phyloP scores from a whole-genome alignment of 37 sponge, comb jelly and placozoan genomes.

The Mnemiopsis leidyi region DNA sequence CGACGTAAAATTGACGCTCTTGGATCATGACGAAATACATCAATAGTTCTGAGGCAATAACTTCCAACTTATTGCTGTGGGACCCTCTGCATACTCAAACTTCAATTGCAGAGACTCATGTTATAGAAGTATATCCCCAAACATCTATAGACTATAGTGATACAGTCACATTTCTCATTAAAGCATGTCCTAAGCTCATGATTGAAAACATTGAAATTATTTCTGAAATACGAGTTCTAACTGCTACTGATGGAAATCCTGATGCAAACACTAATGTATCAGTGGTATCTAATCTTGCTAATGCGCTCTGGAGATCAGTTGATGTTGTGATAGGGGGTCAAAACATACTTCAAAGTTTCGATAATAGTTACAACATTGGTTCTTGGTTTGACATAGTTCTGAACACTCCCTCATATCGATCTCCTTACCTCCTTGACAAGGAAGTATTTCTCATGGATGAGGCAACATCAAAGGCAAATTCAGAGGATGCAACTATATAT shows the following conservation, averaged over 20 bases:
- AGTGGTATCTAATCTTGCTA: background rate
- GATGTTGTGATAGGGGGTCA: slow-evolving; percentile 40
- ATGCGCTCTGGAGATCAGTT: slow-evolving; percentile 24
- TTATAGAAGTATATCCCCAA: slow-evolving; percentile 41
- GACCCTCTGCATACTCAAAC: slow-evolving; percentile 51
- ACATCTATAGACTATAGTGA: slow-evolving; percentile 39
- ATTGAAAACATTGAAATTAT: slow-evolving; percentile 25
- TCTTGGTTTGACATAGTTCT: background rate
- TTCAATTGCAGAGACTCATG: background rate
- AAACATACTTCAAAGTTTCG: slow-evolving; percentile 48
- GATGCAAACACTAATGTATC: slow-evolving; percentile 44
- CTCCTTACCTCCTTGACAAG: background rate
- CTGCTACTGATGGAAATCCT: background rate
- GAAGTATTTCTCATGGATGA: background rate
- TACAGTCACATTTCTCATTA: slow-evolving; percentile 36
- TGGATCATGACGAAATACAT: slow-evolving; percentile 60
- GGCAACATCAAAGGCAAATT: background rate
- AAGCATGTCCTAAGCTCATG: slow-evolving; percentile 15
- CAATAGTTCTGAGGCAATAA: slow-evolving; percentile 17
- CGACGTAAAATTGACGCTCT: slow-evolving; percentile 17
- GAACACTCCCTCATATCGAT: background rate
- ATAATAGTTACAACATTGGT: slow-evolving; percentile 35
- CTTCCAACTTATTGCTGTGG: slow-evolving; percentile 24
- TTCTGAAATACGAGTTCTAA: slow-evolving; percentile 25
- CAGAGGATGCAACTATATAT: background rate